Conservation (phyloP, 1,140 invertebrate genomes). For the Drosophila bocqueti region DNA sequence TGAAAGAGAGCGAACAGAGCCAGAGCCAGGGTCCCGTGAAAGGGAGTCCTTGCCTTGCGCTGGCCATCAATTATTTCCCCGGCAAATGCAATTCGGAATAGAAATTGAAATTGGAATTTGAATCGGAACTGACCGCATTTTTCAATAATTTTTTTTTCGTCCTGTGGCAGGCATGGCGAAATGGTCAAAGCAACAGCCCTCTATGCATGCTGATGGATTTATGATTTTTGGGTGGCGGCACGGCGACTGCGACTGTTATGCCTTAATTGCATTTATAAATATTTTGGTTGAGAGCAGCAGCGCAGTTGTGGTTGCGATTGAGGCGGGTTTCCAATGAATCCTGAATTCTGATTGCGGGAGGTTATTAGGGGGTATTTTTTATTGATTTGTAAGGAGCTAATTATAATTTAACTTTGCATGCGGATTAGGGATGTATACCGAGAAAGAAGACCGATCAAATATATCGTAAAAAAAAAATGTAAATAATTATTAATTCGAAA, state of each 20-base stretch:
- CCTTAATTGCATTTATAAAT: constrained; percentile 52
- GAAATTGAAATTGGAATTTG: constrained; percentile 35
- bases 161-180: constrained; percentile 27
- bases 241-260: constrained; percentile 17
- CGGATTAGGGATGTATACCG: too few species aligned
- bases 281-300: constrained; percentile 31
- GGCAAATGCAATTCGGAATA: constrained; percentile 36
- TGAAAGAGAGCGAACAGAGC: constrained; percentile 12
- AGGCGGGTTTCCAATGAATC: constrained; percentile 2
- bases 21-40: neutral
- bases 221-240: constrained; percentile 14
- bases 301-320: constrained; percentile 4
- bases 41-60: neutral
- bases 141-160: constrained; percentile 17
- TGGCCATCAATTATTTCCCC: constrained; percentile 61
- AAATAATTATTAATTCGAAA: too few species aligned
- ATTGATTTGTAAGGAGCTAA: neutral
- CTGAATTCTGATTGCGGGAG: neutral
- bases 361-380: neutral
- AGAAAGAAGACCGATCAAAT: too few species aligned
- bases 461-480: too few species aligned
- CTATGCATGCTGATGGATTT: constrained; percentile 13
- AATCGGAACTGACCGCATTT: constrained; percentile 42
- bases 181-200: constrained; percentile 38
- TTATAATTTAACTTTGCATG: neutral